A percentile compares a stretch with the other conserved stretches of the same genome.
phyloP scores from a whole-genome alignment of 2,797 vertebrate species.

The Enteromius anoplus region DNA sequence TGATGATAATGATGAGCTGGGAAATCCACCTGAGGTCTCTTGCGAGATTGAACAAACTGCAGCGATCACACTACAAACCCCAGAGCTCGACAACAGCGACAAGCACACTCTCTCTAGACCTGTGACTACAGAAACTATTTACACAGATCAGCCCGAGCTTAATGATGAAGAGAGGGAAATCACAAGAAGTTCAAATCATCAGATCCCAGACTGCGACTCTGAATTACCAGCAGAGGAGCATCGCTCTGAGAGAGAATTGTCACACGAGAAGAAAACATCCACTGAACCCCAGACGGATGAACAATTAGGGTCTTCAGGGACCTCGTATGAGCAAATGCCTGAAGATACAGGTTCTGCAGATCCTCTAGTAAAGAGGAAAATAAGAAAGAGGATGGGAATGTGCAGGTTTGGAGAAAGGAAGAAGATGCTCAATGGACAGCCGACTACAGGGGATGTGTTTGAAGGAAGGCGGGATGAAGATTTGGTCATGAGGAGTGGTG shows the following conservation, averaged over 20 bases:
- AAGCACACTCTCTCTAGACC: background rate
- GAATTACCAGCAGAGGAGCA: background rate
- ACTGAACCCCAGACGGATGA: background rate
- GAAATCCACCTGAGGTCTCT: background rate
- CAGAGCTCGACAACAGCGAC: background rate
- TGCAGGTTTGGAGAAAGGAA: conserved; percentile 70
- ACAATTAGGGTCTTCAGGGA: conserved; percentile 5
- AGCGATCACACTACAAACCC: background rate
- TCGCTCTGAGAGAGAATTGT: background rate
- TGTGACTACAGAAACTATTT: background rate
- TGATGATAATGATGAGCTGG: background rate
- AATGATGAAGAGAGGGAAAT: background rate
- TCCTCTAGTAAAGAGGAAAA: conserved; percentile 60
- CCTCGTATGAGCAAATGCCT: background rate
- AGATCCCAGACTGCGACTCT: background rate
- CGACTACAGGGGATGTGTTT: background rate
- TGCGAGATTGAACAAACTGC: background rate
- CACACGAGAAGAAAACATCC: background rate
- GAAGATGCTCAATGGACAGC: conserved; percentile 51
- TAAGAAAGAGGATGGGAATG: conserved; percentile 73
- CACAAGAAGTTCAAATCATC: conserved; percentile 12
- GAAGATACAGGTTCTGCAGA: conserved; percentile 4
- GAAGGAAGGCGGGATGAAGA: conserved; percentile 34
- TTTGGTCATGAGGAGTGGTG: background rate
- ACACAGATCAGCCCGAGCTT: background rate